These are phyloP conservation scores for Oxyura jamaicensis DNA, from an alignment of 2,113 vertebrate species.

Conservation along the genomic window DNA sequence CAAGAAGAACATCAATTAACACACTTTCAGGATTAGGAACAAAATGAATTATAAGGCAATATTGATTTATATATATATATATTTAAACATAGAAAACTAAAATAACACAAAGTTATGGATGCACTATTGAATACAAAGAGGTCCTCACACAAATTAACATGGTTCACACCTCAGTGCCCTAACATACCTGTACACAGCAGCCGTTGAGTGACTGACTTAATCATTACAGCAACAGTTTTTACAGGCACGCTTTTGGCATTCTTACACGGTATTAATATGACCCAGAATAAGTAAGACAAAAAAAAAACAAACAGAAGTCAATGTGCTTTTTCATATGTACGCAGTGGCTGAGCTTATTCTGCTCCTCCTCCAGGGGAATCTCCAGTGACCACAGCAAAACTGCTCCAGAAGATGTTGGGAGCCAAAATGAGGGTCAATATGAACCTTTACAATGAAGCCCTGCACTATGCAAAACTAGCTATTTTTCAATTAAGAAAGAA, in stretches of 20 bases:
- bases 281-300: not conserved
- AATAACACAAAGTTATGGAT: not conserved
- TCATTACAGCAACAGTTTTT: not conserved
- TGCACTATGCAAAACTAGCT: not conserved
- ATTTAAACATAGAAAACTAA: not conserved
- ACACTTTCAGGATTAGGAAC: not conserved
- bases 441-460: not conserved
- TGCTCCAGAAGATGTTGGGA: not conserved
- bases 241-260: not conserved
- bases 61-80: not conserved
- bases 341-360: not conserved
- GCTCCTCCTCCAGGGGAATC: not conserved
- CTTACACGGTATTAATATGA: not conserved
- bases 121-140: not conserved
- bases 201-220: not conserved
- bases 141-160: not conserved
- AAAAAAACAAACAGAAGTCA: not conserved
- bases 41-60: not conserved
- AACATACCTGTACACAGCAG: not conserved
- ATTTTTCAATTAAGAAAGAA: not conserved
- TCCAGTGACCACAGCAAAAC: not conserved
- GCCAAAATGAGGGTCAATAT: not conserved
- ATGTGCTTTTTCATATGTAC: not conserved
- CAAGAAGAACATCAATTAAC: not conserved
- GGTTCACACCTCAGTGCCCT: not conserved